Percentiles rank a stretch among this genome's conserved stretches.
phyloP scores from a whole-genome alignment of 1,140 invertebrate species.

The Dolichoris vasculosae region DNA sequence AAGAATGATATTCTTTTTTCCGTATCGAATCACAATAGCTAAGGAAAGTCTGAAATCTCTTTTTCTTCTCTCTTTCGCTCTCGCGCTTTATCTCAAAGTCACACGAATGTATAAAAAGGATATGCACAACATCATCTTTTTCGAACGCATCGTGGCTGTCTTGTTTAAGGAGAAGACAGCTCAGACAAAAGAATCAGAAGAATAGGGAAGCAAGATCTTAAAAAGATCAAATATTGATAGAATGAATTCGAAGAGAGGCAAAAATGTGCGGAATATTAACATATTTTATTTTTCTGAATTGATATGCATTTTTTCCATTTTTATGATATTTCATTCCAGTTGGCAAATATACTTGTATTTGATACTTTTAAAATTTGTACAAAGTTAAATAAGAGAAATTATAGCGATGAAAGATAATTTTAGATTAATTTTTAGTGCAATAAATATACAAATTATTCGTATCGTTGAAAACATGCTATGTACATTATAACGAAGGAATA shows the following conservation, averaged over 20 bases:
- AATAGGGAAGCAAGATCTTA: constrained; percentile 16
- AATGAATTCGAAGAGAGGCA: neutral
- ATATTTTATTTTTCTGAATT: neutral
- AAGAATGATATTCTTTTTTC: neutral
- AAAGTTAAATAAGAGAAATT: no score
- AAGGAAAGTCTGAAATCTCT: neutral
- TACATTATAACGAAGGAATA: no score
- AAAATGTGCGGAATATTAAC: neutral
- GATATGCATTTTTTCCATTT: neutral
- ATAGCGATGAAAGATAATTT: no score
- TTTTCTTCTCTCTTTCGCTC: neutral
- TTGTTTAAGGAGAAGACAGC: constrained; percentile 11
- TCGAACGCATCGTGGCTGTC: constrained; percentile 5
- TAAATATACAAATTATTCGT: no score
- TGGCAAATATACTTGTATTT: no score
- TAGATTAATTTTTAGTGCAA: no score
- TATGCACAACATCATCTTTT: constrained; percentile 10
- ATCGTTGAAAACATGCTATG: no score
- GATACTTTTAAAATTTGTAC: no score
- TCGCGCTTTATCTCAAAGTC: neutral
- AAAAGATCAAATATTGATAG: constrained; percentile 18
- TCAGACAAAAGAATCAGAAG: neutral
- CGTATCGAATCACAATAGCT: constrained; percentile 33
- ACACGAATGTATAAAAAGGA: constrained; percentile 33
- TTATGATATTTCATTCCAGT: no score